Conservation (phyloP, 2,797 vertebrate species). For the Odontamblyopus lacepedii region DNA sequence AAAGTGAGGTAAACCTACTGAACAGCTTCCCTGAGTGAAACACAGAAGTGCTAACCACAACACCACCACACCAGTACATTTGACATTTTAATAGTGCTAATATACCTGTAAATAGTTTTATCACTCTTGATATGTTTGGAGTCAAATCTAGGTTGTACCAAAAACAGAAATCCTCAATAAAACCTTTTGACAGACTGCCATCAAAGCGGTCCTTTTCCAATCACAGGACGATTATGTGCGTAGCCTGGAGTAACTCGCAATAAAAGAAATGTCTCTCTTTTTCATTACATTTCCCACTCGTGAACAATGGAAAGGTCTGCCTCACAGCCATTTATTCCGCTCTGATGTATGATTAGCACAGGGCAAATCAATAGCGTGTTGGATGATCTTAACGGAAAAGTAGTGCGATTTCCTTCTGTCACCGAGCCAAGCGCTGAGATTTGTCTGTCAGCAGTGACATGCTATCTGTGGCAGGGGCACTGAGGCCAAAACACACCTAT, state of each 20-base stretch:
- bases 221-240: constrained; percentile 91
- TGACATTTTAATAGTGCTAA: not conserved
- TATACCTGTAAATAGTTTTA: not conserved
- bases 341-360: constrained; percentile 98
- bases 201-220: constrained; percentile 82
- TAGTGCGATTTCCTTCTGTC: constrained; percentile 81
- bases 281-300: constrained; percentile 96
- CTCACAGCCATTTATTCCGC: constrained; percentile 98
- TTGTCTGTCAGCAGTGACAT: constrained; percentile 99
- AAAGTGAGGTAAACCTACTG: not conserved
- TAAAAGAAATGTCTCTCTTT: constrained; percentile 90
- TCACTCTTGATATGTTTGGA: not conserved
- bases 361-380: constrained; percentile 98
- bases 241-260: constrained; percentile 91
- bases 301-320: constrained; percentile 96
- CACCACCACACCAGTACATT: not conserved
- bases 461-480: constrained; percentile 94
- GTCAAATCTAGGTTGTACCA: not conserved
- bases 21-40: not conserved
- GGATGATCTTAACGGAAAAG: constrained; percentile 92
- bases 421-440: constrained; percentile 88
- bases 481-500: constrained; percentile 97
- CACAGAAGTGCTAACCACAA: not conserved
- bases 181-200: constrained; percentile 67
- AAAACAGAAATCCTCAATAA: constrained; percentile 62